Conservation (phyloP, 2,888 invertebrate genomes). For the Campaea margaritaria region DNA sequence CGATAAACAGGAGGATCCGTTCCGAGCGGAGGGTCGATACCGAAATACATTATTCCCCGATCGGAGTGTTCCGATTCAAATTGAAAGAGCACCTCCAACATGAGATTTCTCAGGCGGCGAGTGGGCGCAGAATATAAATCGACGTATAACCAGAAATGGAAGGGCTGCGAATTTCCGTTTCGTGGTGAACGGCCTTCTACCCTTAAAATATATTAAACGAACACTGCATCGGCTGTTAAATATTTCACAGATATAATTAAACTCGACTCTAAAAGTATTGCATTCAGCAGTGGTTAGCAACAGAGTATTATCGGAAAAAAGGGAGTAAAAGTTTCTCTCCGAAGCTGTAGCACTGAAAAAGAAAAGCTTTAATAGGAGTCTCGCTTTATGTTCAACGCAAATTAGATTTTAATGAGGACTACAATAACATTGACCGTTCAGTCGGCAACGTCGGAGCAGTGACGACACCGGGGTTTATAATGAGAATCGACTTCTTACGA, state of each 20-base stretch:
- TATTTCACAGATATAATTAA: constrained; percentile 34
- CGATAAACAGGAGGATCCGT: constrained; percentile 85
- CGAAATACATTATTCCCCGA: constrained; percentile 85
- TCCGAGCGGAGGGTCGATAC: constrained; percentile 82
- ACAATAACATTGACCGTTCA: constrained; percentile 56
- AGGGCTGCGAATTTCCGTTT: constrained; percentile 81
- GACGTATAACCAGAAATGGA: constrained; percentile 84
- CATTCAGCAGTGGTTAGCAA: constrained; percentile 40
- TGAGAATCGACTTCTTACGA: constrained; percentile 47
- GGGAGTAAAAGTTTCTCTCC: constrained; percentile 35
- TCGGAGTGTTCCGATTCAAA: constrained; percentile 85
- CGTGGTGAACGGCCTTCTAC: constrained; percentile 69
- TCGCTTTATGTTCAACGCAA: constrained; percentile 61
- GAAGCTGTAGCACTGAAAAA: constrained; percentile 53
- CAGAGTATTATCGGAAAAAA: constrained; percentile 41
- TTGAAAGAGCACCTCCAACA: constrained; percentile 86
- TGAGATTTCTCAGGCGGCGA: constrained; percentile 85
- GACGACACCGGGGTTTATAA: constrained; percentile 51
- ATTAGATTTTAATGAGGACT: constrained; percentile 65
- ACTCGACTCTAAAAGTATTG: constrained; percentile 35
- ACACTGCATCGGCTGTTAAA: constrained; percentile 45
- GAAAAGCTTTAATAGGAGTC: constrained; percentile 55
- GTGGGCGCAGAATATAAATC: constrained; percentile 85
- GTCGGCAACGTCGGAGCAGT: constrained; percentile 45
- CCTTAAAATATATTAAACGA: constrained; percentile 54